phyloP scores from a whole-genome alignment of 2,797 vertebrate genomes.

The Chelon labrosus region DNA sequence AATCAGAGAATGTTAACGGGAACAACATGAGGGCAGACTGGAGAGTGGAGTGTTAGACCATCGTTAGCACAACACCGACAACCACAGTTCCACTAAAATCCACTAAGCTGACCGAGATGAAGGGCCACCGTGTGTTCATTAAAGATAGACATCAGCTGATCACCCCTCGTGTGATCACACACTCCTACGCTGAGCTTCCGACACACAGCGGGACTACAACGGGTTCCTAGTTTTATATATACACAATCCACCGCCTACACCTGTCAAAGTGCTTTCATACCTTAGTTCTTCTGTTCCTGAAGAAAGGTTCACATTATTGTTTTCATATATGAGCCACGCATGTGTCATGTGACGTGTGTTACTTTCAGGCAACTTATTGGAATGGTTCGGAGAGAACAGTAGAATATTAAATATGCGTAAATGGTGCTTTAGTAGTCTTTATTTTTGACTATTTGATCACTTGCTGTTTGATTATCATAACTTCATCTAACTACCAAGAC shows the following conservation, averaged over 20 bases:
- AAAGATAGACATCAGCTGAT: slow-evolving; percentile 32
- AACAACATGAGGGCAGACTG: slow-evolving; percentile 63
- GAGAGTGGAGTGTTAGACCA: slow-evolving; percentile 59
- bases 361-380: slow-evolving; percentile 56
- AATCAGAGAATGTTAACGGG: slow-evolving; percentile 59
- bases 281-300: slow-evolving; percentile 55
- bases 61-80: slow-evolving; percentile 63
- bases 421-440: slow-evolving; percentile 52
- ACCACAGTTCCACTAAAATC: slow-evolving; percentile 66
- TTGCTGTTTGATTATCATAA: slow-evolving; percentile 72
- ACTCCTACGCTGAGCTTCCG: slow-evolving; percentile 37
- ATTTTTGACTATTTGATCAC: slow-evolving; percentile 55
- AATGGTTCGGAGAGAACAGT: slow-evolving; percentile 54
- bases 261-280: slow-evolving; percentile 68
- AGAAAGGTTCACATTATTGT: slow-evolving; percentile 65
- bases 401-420: slow-evolving; percentile 58
- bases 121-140: slow-evolving; percentile 30
- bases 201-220: slow-evolving; percentile 57
- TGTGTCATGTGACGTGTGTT: slow-evolving; percentile 35
- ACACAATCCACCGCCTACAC: slow-evolving; percentile 49
- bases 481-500: slow-evolving; percentile 65
- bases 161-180: slow-evolving; percentile 30
- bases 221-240: slow-evolving; percentile 44
- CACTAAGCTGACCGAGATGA: slow-evolving; percentile 48
- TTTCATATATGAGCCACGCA: slow-evolving; percentile 53